Conservation (phyloP, 2,888 invertebrate species). For the Ceramica pisi region DNA sequence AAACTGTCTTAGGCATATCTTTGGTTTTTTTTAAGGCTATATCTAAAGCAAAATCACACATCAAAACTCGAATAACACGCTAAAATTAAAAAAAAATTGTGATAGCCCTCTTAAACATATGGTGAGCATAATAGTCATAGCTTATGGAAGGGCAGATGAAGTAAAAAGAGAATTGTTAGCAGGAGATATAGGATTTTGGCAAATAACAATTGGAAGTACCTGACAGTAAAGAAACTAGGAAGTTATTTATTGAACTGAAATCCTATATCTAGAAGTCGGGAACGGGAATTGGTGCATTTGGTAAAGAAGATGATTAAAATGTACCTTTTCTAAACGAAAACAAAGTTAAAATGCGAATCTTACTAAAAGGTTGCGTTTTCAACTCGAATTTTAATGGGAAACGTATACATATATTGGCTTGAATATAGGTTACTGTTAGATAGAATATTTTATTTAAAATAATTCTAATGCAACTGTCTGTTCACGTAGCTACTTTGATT, state of each 20-base stretch:
- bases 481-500: slow-evolving; percentile 11
- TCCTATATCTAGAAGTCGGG: neutral
- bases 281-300: neutral
- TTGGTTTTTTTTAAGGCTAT: too few species aligned
- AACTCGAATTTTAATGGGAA: slow-evolving; percentile 17
- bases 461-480: slow-evolving; percentile 26
- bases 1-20: too few species aligned
- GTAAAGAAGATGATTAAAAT: neutral
- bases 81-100: too few species aligned
- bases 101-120: too few species aligned
- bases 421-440: slow-evolving; percentile 33
- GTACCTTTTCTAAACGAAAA: neutral
- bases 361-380: neutral
- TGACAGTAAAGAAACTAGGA: neutral
- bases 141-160: neutral
- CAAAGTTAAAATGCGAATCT: neutral
- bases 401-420: slow-evolving; percentile 3
- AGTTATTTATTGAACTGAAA: neutral
- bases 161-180: neutral
- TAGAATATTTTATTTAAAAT: slow-evolving; percentile 42
- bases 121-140: neutral
- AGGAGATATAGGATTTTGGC: neutral
- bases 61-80: too few species aligned
- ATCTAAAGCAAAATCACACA: too few species aligned
- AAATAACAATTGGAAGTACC: neutral